These are phyloP conservation scores for Albula goreensis DNA, from an alignment of 2,113 vertebrate species.

Conservation along the genomic window DNA sequence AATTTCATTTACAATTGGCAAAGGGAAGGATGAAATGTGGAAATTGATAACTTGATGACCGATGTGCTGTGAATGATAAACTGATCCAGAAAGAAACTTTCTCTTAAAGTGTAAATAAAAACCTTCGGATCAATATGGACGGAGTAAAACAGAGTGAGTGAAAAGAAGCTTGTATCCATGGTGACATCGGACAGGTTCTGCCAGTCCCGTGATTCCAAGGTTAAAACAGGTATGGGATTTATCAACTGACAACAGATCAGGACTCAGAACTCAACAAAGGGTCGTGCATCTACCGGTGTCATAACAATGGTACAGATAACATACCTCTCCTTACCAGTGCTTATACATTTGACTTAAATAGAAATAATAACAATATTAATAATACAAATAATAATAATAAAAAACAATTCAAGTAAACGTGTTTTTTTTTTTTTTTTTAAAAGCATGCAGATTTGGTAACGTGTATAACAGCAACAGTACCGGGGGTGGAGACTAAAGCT, in stretches of 20 bases:
- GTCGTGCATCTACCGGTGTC: conserved; percentile 19
- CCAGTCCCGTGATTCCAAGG: not conserved
- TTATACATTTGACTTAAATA: conserved; percentile 42
- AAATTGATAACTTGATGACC: too few species aligned
- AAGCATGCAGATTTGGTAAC: conserved; percentile 49
- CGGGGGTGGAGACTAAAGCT: conserved; percentile 33
- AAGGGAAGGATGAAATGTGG: too few species aligned
- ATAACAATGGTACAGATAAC: conserved; percentile 30
- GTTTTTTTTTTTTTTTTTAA: conserved; percentile 26
- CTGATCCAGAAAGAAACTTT: not conserved
- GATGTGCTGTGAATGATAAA: not conserved
- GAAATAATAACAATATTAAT: conserved; percentile 29
- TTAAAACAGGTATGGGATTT: not conserved
- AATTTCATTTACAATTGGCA: not conserved
- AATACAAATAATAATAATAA: conserved; percentile 43
- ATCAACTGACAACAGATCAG: not conserved
- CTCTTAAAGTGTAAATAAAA: not conserved
- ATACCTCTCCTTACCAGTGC: conserved; percentile 44
- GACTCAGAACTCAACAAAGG: not conserved
- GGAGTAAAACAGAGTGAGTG: not conserved
- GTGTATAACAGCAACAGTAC: conserved; percentile 50
- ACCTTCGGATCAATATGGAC: not conserved
- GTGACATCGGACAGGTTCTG: not conserved
- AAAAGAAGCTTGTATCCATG: not conserved
- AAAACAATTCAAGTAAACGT: conserved; percentile 49